Evolutionary conservation across 2,888 invertebrate genomes (phyloP), one percentile per base, ranked within the genome.

Genomic region (Halocaridina rubra): DNA sequence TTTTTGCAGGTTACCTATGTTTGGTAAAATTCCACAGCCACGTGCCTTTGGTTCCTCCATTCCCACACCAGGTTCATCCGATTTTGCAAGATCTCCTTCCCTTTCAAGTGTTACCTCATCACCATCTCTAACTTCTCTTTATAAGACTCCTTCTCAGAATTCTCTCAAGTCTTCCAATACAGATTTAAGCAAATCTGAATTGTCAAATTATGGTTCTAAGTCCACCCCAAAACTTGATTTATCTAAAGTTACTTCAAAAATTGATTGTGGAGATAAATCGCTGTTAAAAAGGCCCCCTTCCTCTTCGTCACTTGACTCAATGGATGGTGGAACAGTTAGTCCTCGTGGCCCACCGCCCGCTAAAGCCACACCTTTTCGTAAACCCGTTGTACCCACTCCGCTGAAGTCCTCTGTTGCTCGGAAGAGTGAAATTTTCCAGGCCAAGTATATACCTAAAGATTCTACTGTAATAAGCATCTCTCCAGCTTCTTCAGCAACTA

Each of bases 1-100:
- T 64, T 64, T 19, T 61, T 69, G 16, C 86, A 86, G 86, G 82
- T 81, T 86, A 71, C 86, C 86, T 61, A 86, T 80, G 82, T 61
- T 84, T 75, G 82, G 86, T 39, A 86, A 79, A 80, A 61, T 82
- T 59, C 75, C 33, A 33, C 79, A 67, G 75, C 59, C 69, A 13
- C 75, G 71, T 39, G 75, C 57, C 33, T 82, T 71, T 69, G 57
- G 82, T 67, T 71, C 78, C 19, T 19, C 71, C 61, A n/a, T 59
- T 39, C 27, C n/a, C n/a, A 27, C 69, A 53, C 46, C 80, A 80
- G 53, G 33, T 69, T 69, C 71, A 57, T 64, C 64, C n/a, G 29
- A 78, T 24, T 75, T 80, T 39, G 46, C 80, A 59, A 74, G 82
- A 61, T 78, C 85, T 19, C 78, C 85, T 7, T 86, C 81, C 74